Base-by-base conservation (phyloP, 2,888 invertebrate genomes). In the Hydraecia micacea region DNA sequence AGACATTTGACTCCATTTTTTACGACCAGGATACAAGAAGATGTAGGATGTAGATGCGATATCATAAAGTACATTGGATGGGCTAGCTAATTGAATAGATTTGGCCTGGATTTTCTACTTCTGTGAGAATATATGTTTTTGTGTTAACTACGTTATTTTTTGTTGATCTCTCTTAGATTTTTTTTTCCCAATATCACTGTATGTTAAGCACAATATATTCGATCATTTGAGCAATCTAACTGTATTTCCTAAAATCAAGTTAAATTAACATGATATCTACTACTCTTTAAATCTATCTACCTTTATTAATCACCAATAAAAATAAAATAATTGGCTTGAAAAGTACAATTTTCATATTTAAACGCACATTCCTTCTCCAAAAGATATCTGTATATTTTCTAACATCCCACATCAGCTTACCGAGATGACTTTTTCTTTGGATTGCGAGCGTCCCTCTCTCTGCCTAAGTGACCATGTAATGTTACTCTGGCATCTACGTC, bases 401-500 rank as follows among this genome's bases (percentile, higher is more conserved):
- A 58, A 85, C 76, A 74, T 90, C 87, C 73, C n/a, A 69, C 75
- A 67, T 42, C 69, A 65, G 69, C 77, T 84, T 70, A 65, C 67
- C 42, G 80, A 91, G 89, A 91, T 89, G 90, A 91, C 89, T 92
- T 91, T 91, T 92, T 91, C 90, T 90, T 89, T 84, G 88, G 88
- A 89, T 90, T 81, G 88, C 87, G 83, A 88, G 85, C 86, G 87
- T 88, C 88, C 84, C 86, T 90, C 90, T 91, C 92, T 91, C 90
- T 92, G 92, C 92, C 89, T 94, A 94, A 94, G 94, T 91, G 89
- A 90, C 93, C 94, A 91, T 94, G 93, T 93, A 93, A 94, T 92
- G 91, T 90, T 83, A 83, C 87, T 80, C 88, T 18, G 52, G 76
- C 80, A 78, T 84, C 80, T 80, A 68, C 79, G 75, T 73, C 81